Evolutionary conservation across 2,888 invertebrate species (phyloP).

Genomic region (Amphipoea lucens): DNA sequence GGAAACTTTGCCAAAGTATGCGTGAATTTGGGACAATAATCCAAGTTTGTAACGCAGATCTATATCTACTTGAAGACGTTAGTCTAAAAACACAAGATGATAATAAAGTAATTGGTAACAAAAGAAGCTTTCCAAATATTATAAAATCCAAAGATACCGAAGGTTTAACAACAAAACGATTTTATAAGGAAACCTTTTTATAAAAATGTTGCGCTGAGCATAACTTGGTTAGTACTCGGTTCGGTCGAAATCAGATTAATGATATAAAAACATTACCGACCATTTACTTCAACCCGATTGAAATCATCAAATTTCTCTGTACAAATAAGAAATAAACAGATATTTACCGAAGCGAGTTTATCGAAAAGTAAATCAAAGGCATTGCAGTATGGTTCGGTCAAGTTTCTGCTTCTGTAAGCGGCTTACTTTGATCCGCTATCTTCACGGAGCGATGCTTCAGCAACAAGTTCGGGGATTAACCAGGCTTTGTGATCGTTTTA

Average conservation of each 20-base stretch:
- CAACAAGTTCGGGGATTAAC: conserved; percentile 73
- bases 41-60: conserved; percentile 23
- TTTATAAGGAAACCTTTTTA: conserved; percentile 30
- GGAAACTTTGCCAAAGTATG: conserved; percentile 46
- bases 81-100: conserved; percentile 7
- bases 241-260: conserved; percentile 45
- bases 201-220: conserved; percentile 29
- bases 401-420: conserved; percentile 72
- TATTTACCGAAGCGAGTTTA: conserved; percentile 59
- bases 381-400: conserved; percentile 67
- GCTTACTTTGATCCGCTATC: conserved; percentile 74
- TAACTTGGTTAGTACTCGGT: conserved; percentile 32
- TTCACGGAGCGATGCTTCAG: conserved; percentile 66
- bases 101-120: conserved; percentile 1
- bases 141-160: not conserved
- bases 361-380: conserved; percentile 69
- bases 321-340: conserved; percentile 63
- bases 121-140: not conserved
- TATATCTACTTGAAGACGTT: conserved; percentile 4
- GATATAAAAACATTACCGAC: conserved; percentile 53
- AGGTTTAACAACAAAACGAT: conserved; percentile 21
- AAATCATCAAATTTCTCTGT: conserved; percentile 55
- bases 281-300: conserved; percentile 36
- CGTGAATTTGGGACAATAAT: conserved; percentile 36
- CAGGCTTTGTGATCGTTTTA: conserved; percentile 61